phyloP scores from a whole-genome alignment of 2,797 vertebrate genomes.

The Scleropages formosus region DNA sequence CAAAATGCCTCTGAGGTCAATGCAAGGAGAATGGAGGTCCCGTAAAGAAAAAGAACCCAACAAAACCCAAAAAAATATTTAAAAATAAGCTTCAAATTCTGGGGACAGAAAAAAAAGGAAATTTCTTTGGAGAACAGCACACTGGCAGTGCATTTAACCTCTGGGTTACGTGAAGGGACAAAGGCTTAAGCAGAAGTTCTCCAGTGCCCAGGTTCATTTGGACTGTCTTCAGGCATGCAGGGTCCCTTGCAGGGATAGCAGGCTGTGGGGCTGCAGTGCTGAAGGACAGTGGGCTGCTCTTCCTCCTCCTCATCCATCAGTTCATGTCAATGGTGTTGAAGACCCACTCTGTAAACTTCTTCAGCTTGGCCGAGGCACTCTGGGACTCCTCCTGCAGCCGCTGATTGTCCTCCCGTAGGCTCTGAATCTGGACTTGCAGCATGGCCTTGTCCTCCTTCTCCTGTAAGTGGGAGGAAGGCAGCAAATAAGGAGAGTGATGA shows the following conservation, averaged over 20 bases:
- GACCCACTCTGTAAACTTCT: slow-evolving; percentile 98
- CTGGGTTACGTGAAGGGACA: neutral
- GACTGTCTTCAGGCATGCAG: slow-evolving; percentile 11
- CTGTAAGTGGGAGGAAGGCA: slow-evolving; percentile 51
- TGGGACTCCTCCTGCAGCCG: slow-evolving; percentile 93
- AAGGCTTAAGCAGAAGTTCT: neutral
- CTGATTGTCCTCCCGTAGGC: slow-evolving; percentile 77
- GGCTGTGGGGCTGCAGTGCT: neutral
- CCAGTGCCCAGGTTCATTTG: neutral
- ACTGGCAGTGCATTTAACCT: neutral
- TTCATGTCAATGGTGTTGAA: slow-evolving; percentile 99
- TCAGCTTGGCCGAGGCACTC: slow-evolving; percentile 90
- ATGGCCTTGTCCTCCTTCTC: slow-evolving; percentile 91
- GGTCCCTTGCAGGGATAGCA: too few species aligned
- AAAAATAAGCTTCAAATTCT: neutral
- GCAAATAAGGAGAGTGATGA: neutral
- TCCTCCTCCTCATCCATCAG: slow-evolving; percentile 48
- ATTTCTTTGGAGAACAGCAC: neutral
- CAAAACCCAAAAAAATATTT: neutral
- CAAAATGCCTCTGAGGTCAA: too few species aligned
- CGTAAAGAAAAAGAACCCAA: neutral
- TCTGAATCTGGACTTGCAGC: slow-evolving; percentile 78
- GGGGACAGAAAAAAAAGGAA: neutral
- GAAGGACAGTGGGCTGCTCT: neutral
- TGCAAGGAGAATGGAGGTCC: neutral